A percentile compares a stretch with the other conserved stretches of the same genome.
These are phyloP conservation scores for Dasypus novemcinctus DNA, from an alignment of 2,113 vertebrate species.

Conservation along the genomic window DNA sequence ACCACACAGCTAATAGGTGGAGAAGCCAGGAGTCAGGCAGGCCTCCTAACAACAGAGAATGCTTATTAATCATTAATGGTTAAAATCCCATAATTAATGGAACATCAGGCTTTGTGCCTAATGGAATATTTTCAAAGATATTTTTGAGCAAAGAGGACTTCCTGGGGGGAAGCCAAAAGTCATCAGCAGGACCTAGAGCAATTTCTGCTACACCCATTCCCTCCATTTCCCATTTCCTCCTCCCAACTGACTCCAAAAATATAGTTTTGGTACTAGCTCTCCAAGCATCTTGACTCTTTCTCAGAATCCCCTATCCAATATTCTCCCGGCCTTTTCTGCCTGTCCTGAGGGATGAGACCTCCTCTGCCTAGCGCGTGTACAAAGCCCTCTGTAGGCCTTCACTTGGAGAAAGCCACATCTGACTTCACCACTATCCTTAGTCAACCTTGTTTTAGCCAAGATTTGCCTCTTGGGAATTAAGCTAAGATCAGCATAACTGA, in stretches of 20 bases:
- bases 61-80: background rate
- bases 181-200: background rate
- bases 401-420: background rate
- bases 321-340: background rate
- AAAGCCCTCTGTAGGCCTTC: background rate
- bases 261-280: background rate
- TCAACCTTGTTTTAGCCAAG: background rate
- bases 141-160: slow-evolving; percentile 37
- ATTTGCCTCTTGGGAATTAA: slow-evolving; percentile 32
- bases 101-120: slow-evolving; percentile 31
- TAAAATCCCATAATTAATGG: background rate
- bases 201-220: background rate
- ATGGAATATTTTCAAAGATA: slow-evolving; percentile 45
- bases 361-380: background rate
- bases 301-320: background rate
- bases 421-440: background rate
- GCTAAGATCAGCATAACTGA: background rate
- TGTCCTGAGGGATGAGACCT: background rate
- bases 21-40: background rate
- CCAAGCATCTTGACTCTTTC: slow-evolving; percentile 37
- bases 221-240: slow-evolving; percentile 11
- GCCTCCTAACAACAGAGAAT: background rate
- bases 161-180: slow-evolving; percentile 17
- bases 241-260: slow-evolving; percentile 45
- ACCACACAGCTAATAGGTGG: background rate